Percentiles rank a stretch among this genome's conserved stretches.
phyloP scores from a whole-genome alignment of 1,140 invertebrate species.

The Calephelis nemesis region DNA sequence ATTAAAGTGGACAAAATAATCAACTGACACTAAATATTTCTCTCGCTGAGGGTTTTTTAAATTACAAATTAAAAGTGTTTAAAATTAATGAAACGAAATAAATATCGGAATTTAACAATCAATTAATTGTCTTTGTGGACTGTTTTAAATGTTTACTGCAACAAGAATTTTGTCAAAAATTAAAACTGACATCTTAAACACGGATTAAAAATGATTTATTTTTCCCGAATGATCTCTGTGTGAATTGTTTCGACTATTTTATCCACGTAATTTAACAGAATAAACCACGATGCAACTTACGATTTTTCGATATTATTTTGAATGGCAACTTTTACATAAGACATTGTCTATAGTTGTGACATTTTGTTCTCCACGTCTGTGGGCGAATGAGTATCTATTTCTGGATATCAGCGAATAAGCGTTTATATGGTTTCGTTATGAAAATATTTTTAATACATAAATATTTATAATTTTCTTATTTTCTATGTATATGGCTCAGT shows the following conservation, averaged over 20 bases:
- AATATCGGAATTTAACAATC: no score
- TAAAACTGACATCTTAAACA: no score
- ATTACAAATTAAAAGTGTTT: no score
- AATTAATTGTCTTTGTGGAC: no score
- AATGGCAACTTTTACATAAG: constrained; percentile 33
- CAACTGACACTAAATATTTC: not conserved
- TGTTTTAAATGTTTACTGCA: no score
- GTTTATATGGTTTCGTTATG: constrained; percentile 34
- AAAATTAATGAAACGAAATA: no score
- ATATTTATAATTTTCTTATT: constrained; percentile 45
- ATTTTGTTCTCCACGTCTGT: constrained; percentile 43
- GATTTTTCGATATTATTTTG: not conserved
- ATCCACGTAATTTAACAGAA: not conserved
- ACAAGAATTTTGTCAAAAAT: no score
- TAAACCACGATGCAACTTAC: not conserved
- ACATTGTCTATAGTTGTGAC: constrained; percentile 39
- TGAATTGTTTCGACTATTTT: no score
- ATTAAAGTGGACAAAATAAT: no score
- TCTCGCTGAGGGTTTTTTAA: no score
- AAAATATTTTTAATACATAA: constrained; percentile 44
- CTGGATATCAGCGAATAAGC: constrained; percentile 35
- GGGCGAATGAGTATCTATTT: constrained; percentile 46
- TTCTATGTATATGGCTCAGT: constrained; percentile 30
- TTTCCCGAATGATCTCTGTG: no score
- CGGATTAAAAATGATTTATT: no score